phyloP scores from a whole-genome alignment of 30 jellyfish, hydroid and myxozoan genomes.

The Catostylus mosaicus region DNA sequence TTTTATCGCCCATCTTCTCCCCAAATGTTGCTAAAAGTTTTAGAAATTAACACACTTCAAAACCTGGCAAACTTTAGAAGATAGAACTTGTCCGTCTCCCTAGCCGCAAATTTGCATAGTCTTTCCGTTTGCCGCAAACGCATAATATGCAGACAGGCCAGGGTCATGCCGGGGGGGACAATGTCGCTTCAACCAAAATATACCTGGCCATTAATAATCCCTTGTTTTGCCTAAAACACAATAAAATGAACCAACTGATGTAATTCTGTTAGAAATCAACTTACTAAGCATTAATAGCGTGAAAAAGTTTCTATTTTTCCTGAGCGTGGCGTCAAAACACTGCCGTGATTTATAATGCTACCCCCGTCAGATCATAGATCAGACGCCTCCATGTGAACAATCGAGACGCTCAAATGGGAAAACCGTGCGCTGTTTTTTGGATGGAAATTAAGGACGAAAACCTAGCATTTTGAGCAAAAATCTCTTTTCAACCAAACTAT shows the following conservation, averaged over 20 bases:
- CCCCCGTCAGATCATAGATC: constrained; percentile 41
- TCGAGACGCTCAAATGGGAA: constrained; percentile 44
- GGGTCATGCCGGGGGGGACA: constrained; percentile 18
- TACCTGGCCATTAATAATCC: too few species aligned
- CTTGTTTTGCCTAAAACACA: too few species aligned
- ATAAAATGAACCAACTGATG: too few species aligned
- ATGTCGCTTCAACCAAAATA: background rate
- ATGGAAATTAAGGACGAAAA: background rate
- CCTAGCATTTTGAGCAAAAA: constrained; percentile 6
- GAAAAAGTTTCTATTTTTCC: background rate
- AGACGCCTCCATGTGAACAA: constrained; percentile 57
- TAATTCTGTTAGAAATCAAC: too few species aligned
- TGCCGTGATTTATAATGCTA: constrained; percentile 23
- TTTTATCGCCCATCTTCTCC: constrained; percentile 44
- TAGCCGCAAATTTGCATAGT: constrained; percentile 69
- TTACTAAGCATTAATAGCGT: too few species aligned
- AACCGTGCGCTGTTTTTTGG: constrained; percentile 39
- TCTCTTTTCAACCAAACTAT: background rate
- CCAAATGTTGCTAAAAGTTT: background rate
- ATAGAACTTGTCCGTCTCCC: constrained; percentile 14
- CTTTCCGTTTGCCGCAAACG: constrained; percentile 84
- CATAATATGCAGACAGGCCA: constrained; percentile 53
- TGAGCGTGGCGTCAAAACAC: background rate
- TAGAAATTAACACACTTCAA: background rate
- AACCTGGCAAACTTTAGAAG: background rate